Evolutionary conservation across 2,888 invertebrate species (phyloP).

Genomic region (Lasius fuliginosus): DNA sequence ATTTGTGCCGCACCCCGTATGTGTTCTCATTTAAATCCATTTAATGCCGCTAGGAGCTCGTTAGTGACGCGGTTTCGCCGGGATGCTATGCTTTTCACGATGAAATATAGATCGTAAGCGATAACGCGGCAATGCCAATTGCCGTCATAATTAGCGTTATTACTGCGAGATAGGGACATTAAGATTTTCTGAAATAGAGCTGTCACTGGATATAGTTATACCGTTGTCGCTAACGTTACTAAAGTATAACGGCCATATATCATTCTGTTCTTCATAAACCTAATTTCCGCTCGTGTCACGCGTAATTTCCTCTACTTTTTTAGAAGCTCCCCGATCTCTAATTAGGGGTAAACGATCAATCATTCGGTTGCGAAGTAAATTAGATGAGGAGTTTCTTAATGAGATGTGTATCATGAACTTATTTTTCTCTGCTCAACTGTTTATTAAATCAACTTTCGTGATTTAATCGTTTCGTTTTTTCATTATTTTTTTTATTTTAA

Average conservation of each 20-base stretch:
- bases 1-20: not conserved
- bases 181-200: constrained; percentile 69
- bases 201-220: constrained; percentile 54
- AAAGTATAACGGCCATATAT: constrained; percentile 74
- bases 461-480: constrained; percentile 18
- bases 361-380: constrained; percentile 66
- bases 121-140: constrained; percentile 36
- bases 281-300: constrained; percentile 82
- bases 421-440: constrained; percentile 23
- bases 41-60: constrained; percentile 8
- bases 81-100: constrained; percentile 29
- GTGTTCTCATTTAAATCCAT: not conserved
- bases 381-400: constrained; percentile 64
- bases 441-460: constrained; percentile 38
- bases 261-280: constrained; percentile 76
- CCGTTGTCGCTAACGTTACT: constrained; percentile 70
- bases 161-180: constrained; percentile 26
- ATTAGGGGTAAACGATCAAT: constrained; percentile 78
- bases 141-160: constrained; percentile 41
- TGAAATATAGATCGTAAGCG: constrained; percentile 29
- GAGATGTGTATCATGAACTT: constrained; percentile 62
- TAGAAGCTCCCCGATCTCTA: constrained; percentile 71
- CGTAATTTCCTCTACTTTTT: constrained; percentile 82
- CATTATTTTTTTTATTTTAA: not conserved
- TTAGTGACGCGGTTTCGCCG: constrained; percentile 6